phyloP scores from a whole-genome alignment of 2,113 vertebrate genomes.

The Cavia aperea region DNA sequence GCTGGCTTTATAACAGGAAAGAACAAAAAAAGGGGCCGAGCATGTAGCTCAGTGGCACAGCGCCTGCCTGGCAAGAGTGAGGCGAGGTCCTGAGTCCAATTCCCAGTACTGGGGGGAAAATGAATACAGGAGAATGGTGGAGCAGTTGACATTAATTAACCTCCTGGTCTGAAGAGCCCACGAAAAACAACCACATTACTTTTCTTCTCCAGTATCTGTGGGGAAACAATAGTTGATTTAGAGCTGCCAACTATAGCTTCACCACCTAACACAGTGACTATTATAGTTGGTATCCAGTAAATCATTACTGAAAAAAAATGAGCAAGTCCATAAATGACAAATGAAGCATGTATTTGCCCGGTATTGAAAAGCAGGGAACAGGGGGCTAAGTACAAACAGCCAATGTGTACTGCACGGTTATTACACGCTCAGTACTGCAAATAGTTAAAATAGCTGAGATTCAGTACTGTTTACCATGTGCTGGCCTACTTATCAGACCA shows the following conservation, averaged over 20 bases:
- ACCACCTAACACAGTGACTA: not conserved
- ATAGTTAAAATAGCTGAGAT: slow-evolving; percentile 1
- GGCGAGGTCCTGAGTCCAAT: not conserved
- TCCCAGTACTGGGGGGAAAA: not conserved
- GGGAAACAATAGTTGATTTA: not conserved
- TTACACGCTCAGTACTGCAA: not conserved
- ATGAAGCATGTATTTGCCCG: not conserved
- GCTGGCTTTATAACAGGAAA: not conserved
- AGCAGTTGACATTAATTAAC: not conserved
- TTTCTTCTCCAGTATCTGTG: not conserved
- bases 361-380: not conserved
- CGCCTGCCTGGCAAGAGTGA: not conserved
- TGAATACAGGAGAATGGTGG: not conserved
- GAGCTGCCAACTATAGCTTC: not conserved
- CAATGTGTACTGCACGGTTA: not conserved
- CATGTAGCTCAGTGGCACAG: not conserved
- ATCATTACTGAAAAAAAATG: not conserved
- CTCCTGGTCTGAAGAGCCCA: not conserved
- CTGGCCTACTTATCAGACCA: not conserved
- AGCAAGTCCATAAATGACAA: not conserved
- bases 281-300: not conserved
- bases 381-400: not conserved
- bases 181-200: not conserved
- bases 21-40: not conserved
- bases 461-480: not conserved